Base-by-base conservation (phyloP, 2,113 vertebrate genomes). In the Climacteris rufus region DNA sequence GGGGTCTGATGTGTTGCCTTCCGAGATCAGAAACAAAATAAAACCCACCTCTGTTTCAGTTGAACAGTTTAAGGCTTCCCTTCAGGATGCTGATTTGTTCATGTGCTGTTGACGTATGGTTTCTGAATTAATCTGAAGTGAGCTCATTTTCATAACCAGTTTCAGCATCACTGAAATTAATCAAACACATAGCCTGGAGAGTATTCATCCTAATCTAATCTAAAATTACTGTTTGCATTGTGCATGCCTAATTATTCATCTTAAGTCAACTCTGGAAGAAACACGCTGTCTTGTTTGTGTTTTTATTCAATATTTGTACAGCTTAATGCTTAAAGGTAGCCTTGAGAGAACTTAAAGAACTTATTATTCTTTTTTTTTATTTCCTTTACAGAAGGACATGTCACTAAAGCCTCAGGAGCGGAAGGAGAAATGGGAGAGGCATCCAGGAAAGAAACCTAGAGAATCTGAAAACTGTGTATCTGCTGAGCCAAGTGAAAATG, bases 341-440 rank as follows among this genome's bases (percentile, higher is more conserved):
- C 16, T 15, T 25, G n/a, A 59, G 45, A 92, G 18, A 89, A 54
- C 61, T 50, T 74, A 50, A 65, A 35, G 42, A 45, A 30, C 8
- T 89, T 69, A 71, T 2, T 15, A 10, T 83, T 49, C 17, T 54
- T 39, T 68, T 18, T 59, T 50, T 44, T n/a, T 10, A 22, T 6
- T 31, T 75, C 45, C 42, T 45, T 84, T 98, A 65, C 98, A 99
- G 98, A 99, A 98, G 97, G 98, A 98, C 31, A 98, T 98, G 95
- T 98, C 98, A 1, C 92, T 99, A 96, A 99, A 99, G 97, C 98
- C 98, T 47, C 98, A 99, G 23, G 99, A 99, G 93, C 98, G 98
- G 94, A 99, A 99, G 96, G 98, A 99, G 97, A 98, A 98, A 84
- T 98, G 98, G 98, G 98, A 98, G 78, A 97, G 97, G 45, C 98